Percentiles rank a stretch among this genome's conserved stretches.
phyloP scores from a whole-genome alignment of 23 tunicate genomes.

The Ciona savignyi region DNA sequence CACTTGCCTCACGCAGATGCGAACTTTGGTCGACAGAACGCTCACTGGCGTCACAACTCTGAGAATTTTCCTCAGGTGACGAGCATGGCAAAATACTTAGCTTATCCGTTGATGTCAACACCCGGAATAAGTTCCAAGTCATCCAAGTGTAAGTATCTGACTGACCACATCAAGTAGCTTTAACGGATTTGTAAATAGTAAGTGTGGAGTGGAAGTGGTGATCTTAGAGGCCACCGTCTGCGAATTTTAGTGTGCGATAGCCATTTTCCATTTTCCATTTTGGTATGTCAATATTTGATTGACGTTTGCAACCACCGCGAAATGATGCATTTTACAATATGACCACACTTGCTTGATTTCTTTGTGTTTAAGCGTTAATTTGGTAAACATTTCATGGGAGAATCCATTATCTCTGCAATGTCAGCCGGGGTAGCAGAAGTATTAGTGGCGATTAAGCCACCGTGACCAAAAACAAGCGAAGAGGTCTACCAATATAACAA shows the following conservation, averaged over 20 bases:
- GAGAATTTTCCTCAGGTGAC: not conserved
- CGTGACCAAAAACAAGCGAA: slow-evolving; percentile 1
- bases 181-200: too few relatives aligned
- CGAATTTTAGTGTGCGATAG: too few relatives aligned
- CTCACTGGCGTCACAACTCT: not conserved
- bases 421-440: not conserved
- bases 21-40: not conserved
- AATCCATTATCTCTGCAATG: not conserved
- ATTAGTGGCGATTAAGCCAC: slow-evolving; percentile 1
- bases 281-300: too few relatives aligned
- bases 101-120: not conserved
- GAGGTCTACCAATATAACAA: not conserved
- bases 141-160: not conserved
- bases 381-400: not conserved
- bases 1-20: not conserved
- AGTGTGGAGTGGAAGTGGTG: too few relatives aligned
- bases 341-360: not conserved
- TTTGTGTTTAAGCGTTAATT: not conserved
- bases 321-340: too few relatives aligned
- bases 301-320: too few relatives aligned
- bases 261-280: too few relatives aligned
- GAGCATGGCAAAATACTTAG: not conserved
- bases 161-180: not conserved
- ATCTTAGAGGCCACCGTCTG: too few relatives aligned
- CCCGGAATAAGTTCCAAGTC: not conserved